Base-by-base conservation (phyloP, 2,797 vertebrate genomes). In the Apogon talboti region DNA sequence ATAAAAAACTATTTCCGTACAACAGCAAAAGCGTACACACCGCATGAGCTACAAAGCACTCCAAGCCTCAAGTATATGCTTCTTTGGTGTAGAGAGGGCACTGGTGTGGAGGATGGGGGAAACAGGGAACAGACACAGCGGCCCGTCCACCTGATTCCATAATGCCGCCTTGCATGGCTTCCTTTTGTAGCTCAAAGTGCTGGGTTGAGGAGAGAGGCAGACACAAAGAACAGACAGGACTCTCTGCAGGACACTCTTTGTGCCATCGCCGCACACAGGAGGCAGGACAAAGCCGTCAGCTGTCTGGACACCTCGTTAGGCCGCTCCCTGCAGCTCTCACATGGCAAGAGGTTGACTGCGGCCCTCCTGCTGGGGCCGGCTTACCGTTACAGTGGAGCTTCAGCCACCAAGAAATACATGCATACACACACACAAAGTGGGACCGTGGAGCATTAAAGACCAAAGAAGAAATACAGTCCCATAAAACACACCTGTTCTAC, bases 151-250 rank as follows among this genome's bases (percentile, higher is more conserved):
- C 90, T 94, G 93, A 91, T 89, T 82, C 87, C 89, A 83, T 57
- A 59, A 69, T 37, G 65, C 55, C 3, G 69, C 67, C 61, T 84
- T 18, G 49, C 63, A 51, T 47, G 16, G 58, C 74, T 80, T 80
- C 69, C 81, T 83, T 90, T 89, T 82, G 83, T 82, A 51, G 68
- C 73, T 64, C 74, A 77, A 71, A 85, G 89, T 79, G 80, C 54
- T 51, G 80, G 74, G 78, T 73, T 85, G 70, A 80, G 65, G 61
- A 84, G 84, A 84, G 41, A 72, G 66, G 69, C 84, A 81, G 79
- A 90, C 81, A 93, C 90, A 92, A 92, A 92, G 90, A 88, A 87
- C 83, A 93, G 91, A 91, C 90, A 87, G 80, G 80, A 83, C 84
- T 87, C 92, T 83, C 90, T 50, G 87, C 91, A 85, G 91, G 93